Base-by-base conservation (phyloP, 2,888 invertebrate species). In the Syritta pipiens region DNA sequence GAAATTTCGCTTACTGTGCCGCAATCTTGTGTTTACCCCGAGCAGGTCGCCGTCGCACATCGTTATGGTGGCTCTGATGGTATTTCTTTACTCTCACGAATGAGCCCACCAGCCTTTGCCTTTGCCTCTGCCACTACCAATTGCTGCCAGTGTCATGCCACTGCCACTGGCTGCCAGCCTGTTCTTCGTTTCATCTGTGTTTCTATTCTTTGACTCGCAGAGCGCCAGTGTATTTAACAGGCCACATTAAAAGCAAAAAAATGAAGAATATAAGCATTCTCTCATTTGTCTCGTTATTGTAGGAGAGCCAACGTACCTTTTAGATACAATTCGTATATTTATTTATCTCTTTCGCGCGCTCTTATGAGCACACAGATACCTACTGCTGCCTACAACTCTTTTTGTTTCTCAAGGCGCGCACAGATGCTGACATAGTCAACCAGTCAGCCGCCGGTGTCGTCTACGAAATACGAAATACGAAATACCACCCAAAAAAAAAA, bases 271-370 rank as follows among this genome's bases (percentile, higher is more conserved):
- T 49, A 12, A 55, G 3, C 37, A 46, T 55, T 55, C 65, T 68
- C 68, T 68, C 59, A 68, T 68, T 68, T 59, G 59, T 19, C 68
- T 49, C 49, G 48, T 57, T 68, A 49, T 68, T 48, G 49, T 68
- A 59, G 10, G 7, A n/a, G n/a, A n/a, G n/a, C n/a, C n/a, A n/a
- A n/a, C n/a, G n/a, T n/a, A n/a, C n/a, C n/a, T n/a, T 26, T 46
- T 14, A 22, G 30, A 37, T 37, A 37, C 37, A 37, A 17, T 37
- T 37, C 22, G 28, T 30, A 32, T 24, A 59, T 22, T 44, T 59
- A 74, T 67, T 74, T 60, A 60, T 53, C 59, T 74, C 67, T 60
- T 59, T 60, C 53, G 65, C 67, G 37, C 59, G 67, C 46, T 60
- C 51, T 65, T 74, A 46, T 74, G 59, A 74, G 44, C 12, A 42